Conservation (phyloP, 2,888 invertebrate genomes). For the Poecilobothrus nobilitatus region DNA sequence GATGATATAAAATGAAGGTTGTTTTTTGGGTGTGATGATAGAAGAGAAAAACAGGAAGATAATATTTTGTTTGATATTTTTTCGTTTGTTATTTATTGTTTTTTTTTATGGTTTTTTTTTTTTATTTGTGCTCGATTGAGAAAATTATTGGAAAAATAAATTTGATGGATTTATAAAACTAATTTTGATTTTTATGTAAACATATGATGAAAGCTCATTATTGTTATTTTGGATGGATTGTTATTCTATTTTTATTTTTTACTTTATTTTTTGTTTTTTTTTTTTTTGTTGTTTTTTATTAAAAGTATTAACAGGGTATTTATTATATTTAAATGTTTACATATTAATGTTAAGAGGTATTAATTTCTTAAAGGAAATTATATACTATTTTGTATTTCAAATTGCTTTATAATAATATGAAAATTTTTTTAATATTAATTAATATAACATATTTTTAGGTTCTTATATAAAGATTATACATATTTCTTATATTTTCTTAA, state of each 20-base stretch:
- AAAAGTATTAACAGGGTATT: not conserved
- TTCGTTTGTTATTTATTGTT: not conserved
- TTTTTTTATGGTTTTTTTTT: not conserved
- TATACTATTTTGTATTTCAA: too few relatives aligned
- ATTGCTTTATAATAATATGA: too few relatives aligned
- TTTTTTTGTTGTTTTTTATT: too few relatives aligned
- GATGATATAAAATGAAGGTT: not conserved
- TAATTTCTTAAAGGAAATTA: too few relatives aligned
- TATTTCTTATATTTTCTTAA: too few relatives aligned
- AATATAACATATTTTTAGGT: too few relatives aligned
- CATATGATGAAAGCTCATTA: slow-evolving; percentile 6
- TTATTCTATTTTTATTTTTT: not conserved
- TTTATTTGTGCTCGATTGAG: not conserved
- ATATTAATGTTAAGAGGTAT: too few relatives aligned
- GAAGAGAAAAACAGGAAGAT: too few relatives aligned
- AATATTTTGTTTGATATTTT: too few relatives aligned
- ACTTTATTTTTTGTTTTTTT: not conserved
- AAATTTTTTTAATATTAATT: too few relatives aligned
- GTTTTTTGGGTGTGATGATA: not conserved
- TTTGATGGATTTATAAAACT: slow-evolving; percentile 4
- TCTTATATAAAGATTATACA: too few relatives aligned
- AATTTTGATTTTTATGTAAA: slow-evolving; percentile 6
- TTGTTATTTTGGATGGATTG: not conserved
- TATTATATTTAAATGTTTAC: too few relatives aligned
- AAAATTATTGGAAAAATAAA: slow-evolving; percentile 6